These are phyloP conservation scores for Cacatua alba DNA, from an alignment of 2,113 vertebrate genomes.

Conservation along the genomic window DNA sequence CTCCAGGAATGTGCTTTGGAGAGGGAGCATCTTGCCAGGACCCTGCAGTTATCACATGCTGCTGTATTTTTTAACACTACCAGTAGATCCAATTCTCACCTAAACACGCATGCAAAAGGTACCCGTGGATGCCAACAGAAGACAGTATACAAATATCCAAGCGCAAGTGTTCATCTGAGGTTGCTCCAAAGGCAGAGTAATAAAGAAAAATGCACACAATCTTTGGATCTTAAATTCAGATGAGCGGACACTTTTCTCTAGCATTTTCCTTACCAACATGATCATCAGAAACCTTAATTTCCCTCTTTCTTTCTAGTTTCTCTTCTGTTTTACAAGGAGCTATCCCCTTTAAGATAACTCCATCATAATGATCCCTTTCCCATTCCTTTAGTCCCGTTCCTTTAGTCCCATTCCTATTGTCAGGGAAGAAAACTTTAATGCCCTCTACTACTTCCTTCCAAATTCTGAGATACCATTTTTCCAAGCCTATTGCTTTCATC, in stretches of 20 bases:
- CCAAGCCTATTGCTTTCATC: background rate
- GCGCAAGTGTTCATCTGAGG: background rate
- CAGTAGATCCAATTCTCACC: conserved; percentile 16
- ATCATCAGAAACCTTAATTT: background rate
- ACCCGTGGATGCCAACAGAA: background rate
- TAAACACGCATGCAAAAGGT: background rate
- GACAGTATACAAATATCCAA: background rate
- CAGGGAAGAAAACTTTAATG: background rate
- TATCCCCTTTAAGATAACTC: background rate
- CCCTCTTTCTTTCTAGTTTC: background rate
- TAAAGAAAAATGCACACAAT: background rate
- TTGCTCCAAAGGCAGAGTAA: background rate
- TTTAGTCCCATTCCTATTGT: background rate
- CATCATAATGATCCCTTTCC: background rate
- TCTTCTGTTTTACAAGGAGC: background rate
- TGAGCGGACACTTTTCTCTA: background rate
- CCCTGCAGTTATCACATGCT: conserved; percentile 12
- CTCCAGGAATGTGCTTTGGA: background rate
- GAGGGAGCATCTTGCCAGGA: conserved; percentile 28
- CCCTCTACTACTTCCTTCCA: background rate
- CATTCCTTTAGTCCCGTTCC: background rate
- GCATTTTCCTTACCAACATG: background rate
- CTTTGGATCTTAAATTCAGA: background rate
- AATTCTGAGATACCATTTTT: background rate
- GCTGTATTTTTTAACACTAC: background rate